These are phyloP conservation scores for Epinotia ramella DNA, from an alignment of 2,888 invertebrate genomes.

Conservation along the genomic window DNA sequence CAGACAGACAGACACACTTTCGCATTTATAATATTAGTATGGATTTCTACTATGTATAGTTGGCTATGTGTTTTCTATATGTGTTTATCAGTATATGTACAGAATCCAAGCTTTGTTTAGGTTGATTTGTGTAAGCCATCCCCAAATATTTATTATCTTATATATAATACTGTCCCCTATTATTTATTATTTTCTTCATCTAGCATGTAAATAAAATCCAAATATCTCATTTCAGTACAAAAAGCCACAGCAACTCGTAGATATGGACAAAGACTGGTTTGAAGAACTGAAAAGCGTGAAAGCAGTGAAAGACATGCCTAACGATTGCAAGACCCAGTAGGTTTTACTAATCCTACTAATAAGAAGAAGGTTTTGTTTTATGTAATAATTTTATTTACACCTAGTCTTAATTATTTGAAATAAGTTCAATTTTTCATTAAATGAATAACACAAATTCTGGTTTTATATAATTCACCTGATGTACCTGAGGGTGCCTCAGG, in stretches of 20 bases:
- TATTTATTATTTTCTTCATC: not conserved
- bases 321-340: constrained; percentile 75
- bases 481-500: too few relatives aligned
- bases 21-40: too few relatives aligned
- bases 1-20: too few relatives aligned
- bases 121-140: too few relatives aligned
- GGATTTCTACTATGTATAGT: too few relatives aligned
- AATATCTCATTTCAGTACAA: constrained; percentile 86
- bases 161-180: too few relatives aligned
- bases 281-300: constrained; percentile 75
- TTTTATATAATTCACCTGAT: constrained; percentile 1
- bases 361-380: constrained; percentile 37
- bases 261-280: constrained; percentile 88
- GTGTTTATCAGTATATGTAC: too few relatives aligned
- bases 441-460: constrained; percentile 12
- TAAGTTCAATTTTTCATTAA: constrained; percentile 30
- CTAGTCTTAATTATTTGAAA: constrained; percentile 32
- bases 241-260: constrained; percentile 89
- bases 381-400: constrained; percentile 39
- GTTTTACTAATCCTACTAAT: constrained; percentile 18
- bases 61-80: too few relatives aligned
- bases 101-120: too few relatives aligned
- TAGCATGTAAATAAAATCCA: not conserved
- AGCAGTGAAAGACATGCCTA: constrained; percentile 75
- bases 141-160: too few relatives aligned